Percentiles rank a stretch among this genome's conserved stretches.
phyloP scores from a whole-genome alignment of 2,888 invertebrate genomes.

The Mystacides longicornis region DNA sequence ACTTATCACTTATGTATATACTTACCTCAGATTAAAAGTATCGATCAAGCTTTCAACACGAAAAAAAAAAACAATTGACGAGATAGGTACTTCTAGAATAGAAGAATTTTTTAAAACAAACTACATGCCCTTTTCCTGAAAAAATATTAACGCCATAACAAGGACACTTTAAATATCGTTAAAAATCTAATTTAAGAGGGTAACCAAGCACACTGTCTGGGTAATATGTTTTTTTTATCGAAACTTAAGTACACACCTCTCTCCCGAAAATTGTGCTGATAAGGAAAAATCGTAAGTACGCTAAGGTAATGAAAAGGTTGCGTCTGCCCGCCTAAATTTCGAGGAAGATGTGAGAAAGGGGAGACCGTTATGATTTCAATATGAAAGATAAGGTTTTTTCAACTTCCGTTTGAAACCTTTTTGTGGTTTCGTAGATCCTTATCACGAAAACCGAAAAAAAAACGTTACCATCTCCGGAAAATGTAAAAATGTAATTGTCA shows the following conservation, averaged over 20 bases:
- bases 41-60: no score
- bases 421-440: background rate
- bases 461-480: background rate
- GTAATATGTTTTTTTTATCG: background rate
- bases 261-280: background rate
- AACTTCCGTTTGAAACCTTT: background rate
- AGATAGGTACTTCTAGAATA: no score
- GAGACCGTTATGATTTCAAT: background rate
- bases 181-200: background rate
- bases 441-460: background rate
- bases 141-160: no score
- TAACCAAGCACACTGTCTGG: background rate
- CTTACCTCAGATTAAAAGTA: no score
- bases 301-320: background rate
- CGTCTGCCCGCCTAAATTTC: no score
- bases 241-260: background rate
- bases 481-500: constrained; percentile 1
- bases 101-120: no score
- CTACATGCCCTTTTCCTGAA: no score
- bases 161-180: no score
- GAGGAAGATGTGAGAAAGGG: background rate
- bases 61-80: no score
- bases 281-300: background rate
- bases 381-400: background rate
- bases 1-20: no score